phyloP scores from a whole-genome alignment of 64 coral and sea anemone species.

The Orbicella faveolata region DNA sequence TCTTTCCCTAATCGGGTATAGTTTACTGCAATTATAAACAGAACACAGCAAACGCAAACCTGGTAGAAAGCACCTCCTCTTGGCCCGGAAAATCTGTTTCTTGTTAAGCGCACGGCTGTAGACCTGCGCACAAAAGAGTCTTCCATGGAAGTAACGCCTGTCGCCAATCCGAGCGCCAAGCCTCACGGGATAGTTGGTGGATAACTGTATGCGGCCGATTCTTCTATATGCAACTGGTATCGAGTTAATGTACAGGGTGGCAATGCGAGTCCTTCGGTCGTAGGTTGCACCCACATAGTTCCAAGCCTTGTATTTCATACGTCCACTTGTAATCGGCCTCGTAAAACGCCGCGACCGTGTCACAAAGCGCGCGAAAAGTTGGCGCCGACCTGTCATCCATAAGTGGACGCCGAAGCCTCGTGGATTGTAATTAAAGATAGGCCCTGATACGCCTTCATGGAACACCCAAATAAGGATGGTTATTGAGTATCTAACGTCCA shows the following conservation, averaged over 20 bases:
- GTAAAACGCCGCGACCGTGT: slow-evolving; percentile 21
- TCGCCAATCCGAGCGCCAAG: slow-evolving; percentile 63
- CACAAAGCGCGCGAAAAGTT: slow-evolving; percentile 49
- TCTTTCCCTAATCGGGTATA: too few relatives aligned
- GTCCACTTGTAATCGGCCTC: slow-evolving; percentile 10
- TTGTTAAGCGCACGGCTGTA: slow-evolving; percentile 41
- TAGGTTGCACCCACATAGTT: slow-evolving; percentile 78
- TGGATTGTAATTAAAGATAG: slow-evolving; percentile 48
- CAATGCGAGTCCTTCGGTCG: slow-evolving; percentile 42
- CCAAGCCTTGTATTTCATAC: slow-evolving; percentile 64
- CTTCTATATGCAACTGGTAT: slow-evolving; percentile 34
- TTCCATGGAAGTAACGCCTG: slow-evolving; percentile 58
- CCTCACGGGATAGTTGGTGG: slow-evolving; percentile 74
- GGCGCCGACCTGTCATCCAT: slow-evolving; percentile 35
- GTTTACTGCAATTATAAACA: neutral
- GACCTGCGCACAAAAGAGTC: slow-evolving; percentile 74
- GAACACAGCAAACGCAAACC: neutral
- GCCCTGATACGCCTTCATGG: slow-evolving; percentile 35
- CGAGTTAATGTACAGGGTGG: slow-evolving; percentile 61
- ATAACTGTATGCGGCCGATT: slow-evolving; percentile 53
- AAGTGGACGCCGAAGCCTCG: slow-evolving; percentile 40
- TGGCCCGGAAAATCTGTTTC: slow-evolving; percentile 19
- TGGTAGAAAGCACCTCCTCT: slow-evolving; percentile 49
- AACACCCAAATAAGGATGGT: slow-evolving; percentile 63
- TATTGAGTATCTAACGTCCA: slow-evolving; percentile 46